Evolutionary conservation across 2,797 vertebrate species (phyloP), one percentile per base, ranked within the genome.

Genomic region (Schizopygopsis pylzovi): DNA sequence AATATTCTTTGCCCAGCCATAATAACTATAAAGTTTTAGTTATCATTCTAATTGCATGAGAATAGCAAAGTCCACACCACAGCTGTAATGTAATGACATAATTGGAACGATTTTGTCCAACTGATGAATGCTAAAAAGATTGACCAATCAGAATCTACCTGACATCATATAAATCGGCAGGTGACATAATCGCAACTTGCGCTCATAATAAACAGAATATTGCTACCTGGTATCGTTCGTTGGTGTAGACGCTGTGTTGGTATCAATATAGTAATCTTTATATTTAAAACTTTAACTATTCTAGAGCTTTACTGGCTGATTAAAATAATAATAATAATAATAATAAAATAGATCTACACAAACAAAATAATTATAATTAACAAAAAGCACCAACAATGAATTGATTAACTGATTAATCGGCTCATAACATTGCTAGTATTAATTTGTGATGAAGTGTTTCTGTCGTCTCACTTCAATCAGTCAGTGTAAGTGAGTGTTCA

Each of bases 331-430:
- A 70, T 13, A 71, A 70, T 43, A 41, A 43, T 8, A 72, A 28
- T 22, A 76, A 39, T 54, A 13, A 54, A n/a, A 56, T 56, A 39
- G 11, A 77, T 37, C 11, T 13, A 37, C n/a, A 65, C 6, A 47
- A 78, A 41, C 37, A 78, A 78, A 22, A 43, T 45, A 6, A 79
- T 43, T 9, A n/a, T 43, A 25, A 43, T 79, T 61, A 39, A 79
- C 22, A 61, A 59, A 61, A n/a, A 43, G 56, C 13, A 25, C 33
- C 37, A 79, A 61, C 37, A 18, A 22, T 61, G 6, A 61, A 79
- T 43, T 61, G 61, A 39, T 61, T 56, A 61, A 61, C 33, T 61
- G 54, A 61, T 63, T 65, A 79, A 79, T 79, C 22, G 20, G n/a
- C 59, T 47, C 15, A 65, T 28, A 65, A 79, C n/a, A 47, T 56